A percentile compares a stretch with the other conserved stretches of the same genome.
phyloP scores from a whole-genome alignment of 2,113 vertebrate genomes.

The Paradoxurus hermaphroditus region DNA sequence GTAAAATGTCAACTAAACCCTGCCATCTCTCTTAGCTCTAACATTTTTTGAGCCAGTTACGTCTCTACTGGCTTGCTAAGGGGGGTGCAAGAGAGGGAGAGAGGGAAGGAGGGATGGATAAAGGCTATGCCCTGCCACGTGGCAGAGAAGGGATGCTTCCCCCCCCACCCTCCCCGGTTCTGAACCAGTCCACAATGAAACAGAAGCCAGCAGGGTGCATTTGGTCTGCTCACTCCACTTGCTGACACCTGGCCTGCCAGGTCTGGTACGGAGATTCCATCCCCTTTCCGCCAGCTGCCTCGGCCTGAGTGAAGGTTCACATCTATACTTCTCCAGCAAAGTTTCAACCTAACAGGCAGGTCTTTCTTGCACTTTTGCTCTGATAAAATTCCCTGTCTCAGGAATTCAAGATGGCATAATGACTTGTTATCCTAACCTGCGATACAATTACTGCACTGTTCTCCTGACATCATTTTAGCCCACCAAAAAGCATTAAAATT shows the following conservation, averaged over 20 bases:
- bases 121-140: fast-evolving
- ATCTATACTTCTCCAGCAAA: background rate
- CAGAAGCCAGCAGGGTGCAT: background rate
- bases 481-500: background rate
- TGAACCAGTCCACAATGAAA: background rate
- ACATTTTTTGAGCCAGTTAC: background rate
- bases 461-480: background rate
- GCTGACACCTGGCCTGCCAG: background rate
- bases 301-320: background rate
- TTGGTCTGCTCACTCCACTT: background rate
- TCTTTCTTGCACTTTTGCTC: background rate
- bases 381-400: background rate
- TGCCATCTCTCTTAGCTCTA: background rate
- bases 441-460: background rate
- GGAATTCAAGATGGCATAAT: background rate
- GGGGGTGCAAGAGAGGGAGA: too few species aligned
- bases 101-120: background rate
- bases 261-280: background rate
- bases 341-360: background rate
- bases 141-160: background rate
- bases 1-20: background rate
- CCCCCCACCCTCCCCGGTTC: background rate
- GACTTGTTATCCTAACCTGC: background rate
- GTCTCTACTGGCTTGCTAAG: background rate
- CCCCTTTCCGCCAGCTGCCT: background rate